Conservation (phyloP, 92 coral and sea anemone species). For the Phymanthus crucifer region DNA sequence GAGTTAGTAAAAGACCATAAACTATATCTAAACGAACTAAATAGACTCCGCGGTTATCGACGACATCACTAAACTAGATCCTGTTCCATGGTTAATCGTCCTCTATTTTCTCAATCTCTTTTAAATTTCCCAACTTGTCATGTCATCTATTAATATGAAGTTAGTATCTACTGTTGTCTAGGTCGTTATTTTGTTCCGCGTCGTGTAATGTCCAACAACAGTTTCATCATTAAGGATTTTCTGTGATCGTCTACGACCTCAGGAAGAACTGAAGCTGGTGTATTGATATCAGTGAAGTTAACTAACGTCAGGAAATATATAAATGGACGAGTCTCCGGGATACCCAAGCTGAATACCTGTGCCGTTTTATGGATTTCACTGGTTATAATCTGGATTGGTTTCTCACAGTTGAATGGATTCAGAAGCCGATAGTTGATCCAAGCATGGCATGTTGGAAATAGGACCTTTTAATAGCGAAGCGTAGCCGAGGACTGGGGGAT, state of each 20-base stretch:
- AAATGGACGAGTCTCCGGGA: background rate
- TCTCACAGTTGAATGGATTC: background rate
- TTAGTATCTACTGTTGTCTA: background rate
- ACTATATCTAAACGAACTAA: conserved; percentile 66
- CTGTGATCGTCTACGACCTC: background rate
- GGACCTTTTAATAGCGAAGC: background rate
- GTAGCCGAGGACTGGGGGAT: conserved; percentile 12
- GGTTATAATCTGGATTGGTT: conserved; percentile 1
- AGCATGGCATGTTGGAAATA: conserved; percentile 2
- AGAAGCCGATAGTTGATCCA: too few relatives aligned
- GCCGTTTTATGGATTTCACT: background rate
- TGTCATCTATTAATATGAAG: conserved; percentile 16
- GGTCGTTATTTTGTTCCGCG: background rate
- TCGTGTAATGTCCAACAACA: background rate
- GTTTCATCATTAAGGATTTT: background rate
- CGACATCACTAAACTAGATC: conserved; percentile 49
- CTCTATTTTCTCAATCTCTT: conserved; percentile 12
- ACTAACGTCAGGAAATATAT: conserved; percentile 9
- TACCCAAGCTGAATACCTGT: background rate
- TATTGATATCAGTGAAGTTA: background rate
- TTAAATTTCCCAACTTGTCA: conserved; percentile 26
- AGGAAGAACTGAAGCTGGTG: background rate
- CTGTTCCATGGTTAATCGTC: conserved; percentile 51
- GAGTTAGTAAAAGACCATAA: conserved; percentile 78
- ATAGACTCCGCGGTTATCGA: conserved; percentile 76